Evolutionary conservation across 1,140 invertebrate species (phyloP), one percentile per base, ranked within the genome.

Genomic region (Campoletis sonorensis): DNA sequence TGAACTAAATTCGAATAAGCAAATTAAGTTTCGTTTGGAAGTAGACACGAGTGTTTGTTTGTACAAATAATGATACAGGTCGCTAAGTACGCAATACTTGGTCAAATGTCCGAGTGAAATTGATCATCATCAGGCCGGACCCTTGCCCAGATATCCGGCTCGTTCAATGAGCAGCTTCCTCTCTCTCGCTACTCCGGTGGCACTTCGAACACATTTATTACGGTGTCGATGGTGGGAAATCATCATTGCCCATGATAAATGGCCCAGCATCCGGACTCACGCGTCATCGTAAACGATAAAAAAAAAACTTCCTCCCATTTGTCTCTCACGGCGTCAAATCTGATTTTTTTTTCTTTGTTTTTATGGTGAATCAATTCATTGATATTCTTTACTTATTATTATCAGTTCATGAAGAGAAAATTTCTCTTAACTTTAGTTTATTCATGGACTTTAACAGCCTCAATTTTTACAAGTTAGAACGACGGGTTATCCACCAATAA

Each of bases 131-230:
- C 10, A 37, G 81, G 49, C 37, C 45, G 79, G 77, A 81, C 82
- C 82, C 85, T 87, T 78, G 80, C 81, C 71, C 73, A 70, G 80
- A 86, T 88, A 87, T 89, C 88, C 87, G 86, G 88, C 72, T 58
- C 7, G 49, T 73, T 23, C 85, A 87, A 90, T 80, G 84, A 88
- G 87, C 79, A 73, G 88, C 85, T 88, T 90, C 89, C 89, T 88
- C 58, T 61, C 89, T 88, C 81, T 86, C 67, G 79, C 58, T 51
- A 80, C 80, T 67, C 83, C 79, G 67, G 73, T 49, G 77, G 80
- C 76, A 64, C 75, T 27, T 33, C 16, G 67, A 70, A 70, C 11
- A 33, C 15, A 70, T 70, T 33, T 70, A 70, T 70, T 33, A 70
- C 67, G 30, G 27, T 70, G 67, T 33, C 67, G 67, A 33, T 70